These are phyloP conservation scores for Lucinisca nassula DNA, from an alignment of 2,888 invertebrate genomes.

Conservation along the genomic window DNA sequence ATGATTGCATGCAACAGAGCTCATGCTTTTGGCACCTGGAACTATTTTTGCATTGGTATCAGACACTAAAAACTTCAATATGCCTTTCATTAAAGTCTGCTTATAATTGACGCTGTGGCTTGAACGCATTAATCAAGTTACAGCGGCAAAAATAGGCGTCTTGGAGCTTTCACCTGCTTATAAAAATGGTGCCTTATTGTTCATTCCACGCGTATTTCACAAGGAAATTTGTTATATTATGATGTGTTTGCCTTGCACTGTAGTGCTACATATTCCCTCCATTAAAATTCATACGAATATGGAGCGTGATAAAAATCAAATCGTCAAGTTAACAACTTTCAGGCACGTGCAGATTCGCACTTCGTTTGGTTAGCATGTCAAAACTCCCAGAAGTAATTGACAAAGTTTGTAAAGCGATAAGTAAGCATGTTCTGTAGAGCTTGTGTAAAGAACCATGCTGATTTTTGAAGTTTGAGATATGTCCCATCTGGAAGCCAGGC, in stretches of 20 bases:
- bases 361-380: not conserved
- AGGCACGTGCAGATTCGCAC: not conserved
- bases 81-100: constrained; percentile 84
- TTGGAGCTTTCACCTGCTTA: constrained; percentile 79
- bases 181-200: constrained; percentile 76
- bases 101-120: constrained; percentile 81
- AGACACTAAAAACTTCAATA: constrained; percentile 66
- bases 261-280: constrained; percentile 72
- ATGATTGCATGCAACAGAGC: not conserved
- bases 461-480: constrained; percentile 10
- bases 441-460: constrained; percentile 7
- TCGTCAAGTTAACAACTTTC: constrained; percentile 10
- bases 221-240: constrained; percentile 75
- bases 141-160: constrained; percentile 71
- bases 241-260: constrained; percentile 75
- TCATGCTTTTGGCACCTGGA: constrained; percentile 56
- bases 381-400: constrained; percentile 26
- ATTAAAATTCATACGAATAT: constrained; percentile 74
- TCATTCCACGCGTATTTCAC: constrained; percentile 72
- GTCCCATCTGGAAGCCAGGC: not conserved
- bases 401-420: constrained; percentile 65
- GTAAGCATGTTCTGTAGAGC: constrained; percentile 49
- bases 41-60: constrained; percentile 68
- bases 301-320: constrained; percentile 68
- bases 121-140: constrained; percentile 81